Base-by-base conservation (phyloP, 1,140 invertebrate species). In the Phortica variegata region DNA sequence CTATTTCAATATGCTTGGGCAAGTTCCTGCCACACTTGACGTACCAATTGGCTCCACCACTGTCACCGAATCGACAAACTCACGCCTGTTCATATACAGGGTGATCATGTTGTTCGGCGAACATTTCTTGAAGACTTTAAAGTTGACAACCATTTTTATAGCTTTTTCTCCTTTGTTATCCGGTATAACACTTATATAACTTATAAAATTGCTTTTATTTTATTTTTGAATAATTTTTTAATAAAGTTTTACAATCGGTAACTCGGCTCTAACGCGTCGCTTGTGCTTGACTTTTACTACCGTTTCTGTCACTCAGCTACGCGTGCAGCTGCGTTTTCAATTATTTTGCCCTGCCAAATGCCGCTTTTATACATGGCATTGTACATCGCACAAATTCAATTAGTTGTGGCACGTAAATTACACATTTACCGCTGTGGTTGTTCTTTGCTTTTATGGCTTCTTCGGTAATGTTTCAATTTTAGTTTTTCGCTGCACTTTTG, bases 121-220 rank as follows among this genome's bases (percentile, higher is more conserved):
- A 61, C 86, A 88, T 79, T 97, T 97, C 79, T 97, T 97, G 78
- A 89, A 97, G 60, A 97, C 93, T 80, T 93, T 93, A 77, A 91
- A 90, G 73, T 90, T 90, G 54, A 86, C 84, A 63, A 91, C 89
- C 90, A 93, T 93, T 47, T 65, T 73, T 65, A 55, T 34, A 39
- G 33, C 20, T 20, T 47, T 46, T 37, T 18, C 17, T 39, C 19
- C 6, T 34, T 16, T 10, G 9, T 32, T 42, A 16, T n/a, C 15
- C 12, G 32, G 10, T 38, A 5, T 17, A 32, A n/a, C 16, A 29
- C 23, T 32, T 37, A 15, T n/a, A n/a, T n/a, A n/a, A n/a, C n/a
- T n/a, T n/a, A n/a, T n/a, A n/a, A n/a, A n/a, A n/a, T n/a, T n/a
- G n/a, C n/a, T n/a, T n/a, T n/a, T 34, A 9, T 45, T 34, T 40